Evolutionary conservation across 2,113 vertebrate species (phyloP), one percentile per base, ranked within the genome.

Genomic region (Nycticryphes semicollaris): DNA sequence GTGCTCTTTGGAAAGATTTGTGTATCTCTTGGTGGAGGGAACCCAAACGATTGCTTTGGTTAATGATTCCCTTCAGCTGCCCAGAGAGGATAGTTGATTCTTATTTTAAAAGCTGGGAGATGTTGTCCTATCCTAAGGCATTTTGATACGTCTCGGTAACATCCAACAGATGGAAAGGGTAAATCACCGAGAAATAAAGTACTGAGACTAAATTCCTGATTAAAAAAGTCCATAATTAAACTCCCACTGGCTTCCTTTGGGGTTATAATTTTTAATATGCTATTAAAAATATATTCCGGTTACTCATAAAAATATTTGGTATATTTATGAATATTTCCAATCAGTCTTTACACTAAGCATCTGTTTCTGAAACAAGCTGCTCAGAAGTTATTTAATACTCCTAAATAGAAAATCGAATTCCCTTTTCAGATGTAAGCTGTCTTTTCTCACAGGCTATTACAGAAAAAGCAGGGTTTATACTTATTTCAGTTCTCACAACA

Each of bases 281-380:
- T 72, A 24, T 76, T 64, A 91, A 87, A 84, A 89, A 79, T 37
- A 39, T 17, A 50, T 64, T 68, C 33, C 37, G 67, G 31, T 64
- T 85, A 73, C 33, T 93, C 41, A 92, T 84, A 62, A 85, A 90
- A 90, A 93, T 93, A 84, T 91, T 94, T 94, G 37, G 20, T 53
- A 30, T 96, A 41, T 53, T 85, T 51, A 69, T 51, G 15, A 84
- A 7, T 85, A 80, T 94, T 93, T 93, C 85, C 25, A 66, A 4
- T 79, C 10, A n/a, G 50, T 22, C 16, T 90, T 94, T 85, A 91
- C 48, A 60, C 30, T 76, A 80, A 87, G 35, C 62, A 76, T 87
- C 69, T 96, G 84, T 79, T 96, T 90, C 76, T 82, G 81, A 76
- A 54, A 62, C 28, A 89, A 76, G 33, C 37, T 79, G 63, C 57